phyloP scores from a whole-genome alignment of 1,140 invertebrate species.

The Thereuonema tuberculata region DNA sequence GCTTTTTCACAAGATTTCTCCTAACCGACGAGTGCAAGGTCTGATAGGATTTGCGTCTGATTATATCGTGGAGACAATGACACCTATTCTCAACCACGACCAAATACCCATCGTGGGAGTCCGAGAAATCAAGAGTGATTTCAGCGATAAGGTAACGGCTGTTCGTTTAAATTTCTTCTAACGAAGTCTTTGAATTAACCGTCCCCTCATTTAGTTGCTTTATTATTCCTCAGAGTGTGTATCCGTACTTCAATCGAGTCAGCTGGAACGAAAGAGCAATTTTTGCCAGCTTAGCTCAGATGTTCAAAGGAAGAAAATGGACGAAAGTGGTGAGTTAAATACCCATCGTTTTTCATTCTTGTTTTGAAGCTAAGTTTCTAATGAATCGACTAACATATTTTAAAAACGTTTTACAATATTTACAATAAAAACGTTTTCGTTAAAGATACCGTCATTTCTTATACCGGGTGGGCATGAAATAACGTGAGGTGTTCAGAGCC shows the following conservation, averaged over 20 bases:
- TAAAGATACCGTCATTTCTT: neutral
- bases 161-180: no score
- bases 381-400: no score
- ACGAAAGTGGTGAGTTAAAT: neutral
- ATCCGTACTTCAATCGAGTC: neutral
- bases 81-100: neutral
- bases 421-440: no score
- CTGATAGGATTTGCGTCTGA: neutral
- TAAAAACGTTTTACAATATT: no score
- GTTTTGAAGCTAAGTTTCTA: no score
- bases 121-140: neutral
- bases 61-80: neutral
- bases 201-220: no score
- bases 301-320: neutral
- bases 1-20: neutral
- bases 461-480: no score
- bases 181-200: no score
- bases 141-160: conserved; percentile 1
- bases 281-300: neutral
- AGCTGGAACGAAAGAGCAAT: neutral
- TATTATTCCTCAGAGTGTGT: neutral
- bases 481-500: no score
- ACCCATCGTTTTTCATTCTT: no score
- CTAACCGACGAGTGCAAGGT: neutral
- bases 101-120: neutral